These are phyloP conservation scores for Therioaphis trifolii DNA, from an alignment of 2,888 invertebrate genomes.

Conservation along the genomic window DNA sequence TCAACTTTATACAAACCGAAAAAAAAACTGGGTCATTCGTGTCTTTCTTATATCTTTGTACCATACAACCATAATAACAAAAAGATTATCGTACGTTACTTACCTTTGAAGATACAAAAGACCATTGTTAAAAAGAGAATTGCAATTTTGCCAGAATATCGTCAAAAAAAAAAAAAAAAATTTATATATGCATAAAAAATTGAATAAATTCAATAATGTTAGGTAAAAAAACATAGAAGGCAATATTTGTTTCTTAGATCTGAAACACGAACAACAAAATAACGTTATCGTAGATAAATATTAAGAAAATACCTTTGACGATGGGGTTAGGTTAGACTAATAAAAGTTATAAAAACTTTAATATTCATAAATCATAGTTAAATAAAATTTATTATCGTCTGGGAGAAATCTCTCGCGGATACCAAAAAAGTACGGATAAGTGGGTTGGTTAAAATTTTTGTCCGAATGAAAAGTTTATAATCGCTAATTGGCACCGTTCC, in stretches of 20 bases:
- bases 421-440: constrained; percentile 40
- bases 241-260: background rate
- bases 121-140: background rate
- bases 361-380: constrained; percentile 56
- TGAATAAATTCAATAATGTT: background rate
- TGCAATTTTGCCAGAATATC: background rate
- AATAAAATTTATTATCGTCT: constrained; percentile 29
- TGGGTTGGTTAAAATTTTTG: constrained; percentile 20
- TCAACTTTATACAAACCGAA: no score
- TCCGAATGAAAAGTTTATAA: constrained; percentile 44
- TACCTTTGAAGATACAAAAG: background rate
- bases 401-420: constrained; percentile 33
- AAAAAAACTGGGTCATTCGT: background rate
- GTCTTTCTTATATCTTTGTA: background rate
- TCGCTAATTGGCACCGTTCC: constrained; percentile 42
- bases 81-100: background rate
- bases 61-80: background rate
- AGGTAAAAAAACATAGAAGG: background rate
- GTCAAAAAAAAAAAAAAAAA: background rate
- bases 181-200: background rate
- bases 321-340: constrained; percentile 26
- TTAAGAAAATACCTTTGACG: background rate
- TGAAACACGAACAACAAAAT: background rate
- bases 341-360: constrained; percentile 54
- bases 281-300: background rate